phyloP scores from a whole-genome alignment of 2,113 vertebrate species.

The Myiopsitta monachus region DNA sequence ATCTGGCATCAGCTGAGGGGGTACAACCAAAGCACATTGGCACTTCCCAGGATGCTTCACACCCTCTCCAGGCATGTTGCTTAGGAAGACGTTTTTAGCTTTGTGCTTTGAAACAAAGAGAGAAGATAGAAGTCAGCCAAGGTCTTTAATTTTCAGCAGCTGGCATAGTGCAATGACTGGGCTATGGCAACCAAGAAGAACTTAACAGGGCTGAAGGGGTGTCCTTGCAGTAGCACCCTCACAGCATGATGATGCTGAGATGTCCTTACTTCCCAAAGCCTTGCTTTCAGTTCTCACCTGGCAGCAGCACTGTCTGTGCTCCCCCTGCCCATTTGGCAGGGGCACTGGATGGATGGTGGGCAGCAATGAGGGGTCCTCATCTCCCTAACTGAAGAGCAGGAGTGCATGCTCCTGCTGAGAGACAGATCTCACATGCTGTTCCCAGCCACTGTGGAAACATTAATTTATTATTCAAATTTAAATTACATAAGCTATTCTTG shows the following conservation, averaged over 20 bases:
- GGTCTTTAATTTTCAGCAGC: background rate
- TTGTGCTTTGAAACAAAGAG: background rate
- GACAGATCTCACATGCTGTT: background rate
- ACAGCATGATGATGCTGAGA: rapidly evolving
- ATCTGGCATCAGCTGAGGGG: background rate
- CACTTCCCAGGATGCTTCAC: background rate
- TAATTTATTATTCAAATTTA: background rate
- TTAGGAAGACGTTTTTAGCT: background rate
- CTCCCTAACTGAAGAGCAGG: background rate
- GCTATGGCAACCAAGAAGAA: background rate
- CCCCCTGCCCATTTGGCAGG: background rate
- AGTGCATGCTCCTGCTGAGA: background rate
- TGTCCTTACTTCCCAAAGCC: background rate
- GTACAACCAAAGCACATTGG: background rate
- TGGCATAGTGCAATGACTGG: background rate
- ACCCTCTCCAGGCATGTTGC: background rate
- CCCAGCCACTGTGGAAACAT: background rate
- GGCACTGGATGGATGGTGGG: background rate
- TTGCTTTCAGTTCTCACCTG: background rate
- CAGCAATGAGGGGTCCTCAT: rapidly evolving
- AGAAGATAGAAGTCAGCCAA: background rate
- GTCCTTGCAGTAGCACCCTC: background rate
- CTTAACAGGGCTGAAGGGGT: rapidly evolving
- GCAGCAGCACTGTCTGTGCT: rapidly evolving
- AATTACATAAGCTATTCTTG: background rate